Percentiles rank a stretch among this genome's conserved stretches.
These are phyloP conservation scores for Propsilocerus akamusi DNA, from an alignment of 1,140 invertebrate genomes.

Conservation along the genomic window DNA sequence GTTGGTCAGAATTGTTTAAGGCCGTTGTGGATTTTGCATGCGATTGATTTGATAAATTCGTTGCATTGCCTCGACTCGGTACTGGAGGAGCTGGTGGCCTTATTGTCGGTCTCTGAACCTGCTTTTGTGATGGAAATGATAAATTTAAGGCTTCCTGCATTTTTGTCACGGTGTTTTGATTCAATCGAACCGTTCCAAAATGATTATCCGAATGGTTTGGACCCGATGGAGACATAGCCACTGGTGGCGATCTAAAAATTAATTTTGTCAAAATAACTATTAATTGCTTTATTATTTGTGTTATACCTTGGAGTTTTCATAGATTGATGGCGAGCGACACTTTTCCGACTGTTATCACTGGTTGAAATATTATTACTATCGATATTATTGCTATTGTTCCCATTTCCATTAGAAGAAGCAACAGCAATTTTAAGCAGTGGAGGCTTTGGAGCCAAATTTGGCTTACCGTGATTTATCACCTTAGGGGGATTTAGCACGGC, in stretches of 20 bases:
- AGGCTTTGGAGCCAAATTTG: slow-evolving; percentile 23
- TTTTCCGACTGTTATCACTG: slow-evolving; percentile 10
- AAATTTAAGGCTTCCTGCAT: neutral
- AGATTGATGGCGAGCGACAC: slow-evolving; percentile 21
- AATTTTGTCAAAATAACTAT: neutral
- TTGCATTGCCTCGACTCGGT: neutral
- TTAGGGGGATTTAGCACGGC: too few relatives aligned
- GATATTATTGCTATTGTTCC: neutral
- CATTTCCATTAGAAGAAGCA: too few relatives aligned
- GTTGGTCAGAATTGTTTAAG: neutral
- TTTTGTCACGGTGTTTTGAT: neutral
- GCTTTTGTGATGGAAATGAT: neutral
- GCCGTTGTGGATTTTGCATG: neutral
- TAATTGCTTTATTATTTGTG: neutral
- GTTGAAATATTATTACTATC: slow-evolving; percentile 14
- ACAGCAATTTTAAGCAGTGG: slow-evolving; percentile 19
- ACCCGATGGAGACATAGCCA: neutral
- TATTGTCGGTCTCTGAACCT: neutral
- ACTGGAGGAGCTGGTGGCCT: neutral
- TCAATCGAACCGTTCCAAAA: neutral
- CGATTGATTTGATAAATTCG: neutral
- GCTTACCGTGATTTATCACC: slow-evolving; percentile 20
- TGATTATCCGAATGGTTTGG: neutral
- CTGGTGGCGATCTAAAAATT: neutral
- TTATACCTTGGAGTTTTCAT: slow-evolving; percentile 24